Evolutionary conservation across 2,113 vertebrate species (phyloP).

Genomic region (Hypocryptadius cinnamomeus): DNA sequence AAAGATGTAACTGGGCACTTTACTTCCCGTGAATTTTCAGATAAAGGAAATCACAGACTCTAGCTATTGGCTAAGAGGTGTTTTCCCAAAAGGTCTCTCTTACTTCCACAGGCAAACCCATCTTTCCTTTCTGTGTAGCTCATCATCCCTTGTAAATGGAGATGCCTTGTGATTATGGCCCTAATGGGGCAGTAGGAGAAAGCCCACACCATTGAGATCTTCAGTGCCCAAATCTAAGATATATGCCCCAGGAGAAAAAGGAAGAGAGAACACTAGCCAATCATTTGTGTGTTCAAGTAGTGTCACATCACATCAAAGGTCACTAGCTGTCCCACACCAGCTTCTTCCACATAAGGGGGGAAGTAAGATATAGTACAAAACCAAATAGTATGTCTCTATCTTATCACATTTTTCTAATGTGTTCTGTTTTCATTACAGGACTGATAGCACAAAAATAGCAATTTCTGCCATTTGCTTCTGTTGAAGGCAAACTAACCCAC

Average conservation of each 20-base stretch:
- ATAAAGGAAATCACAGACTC: background rate
- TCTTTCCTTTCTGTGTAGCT: background rate
- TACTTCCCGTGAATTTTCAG: background rate
- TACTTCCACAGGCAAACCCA: background rate
- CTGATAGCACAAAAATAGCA: background rate
- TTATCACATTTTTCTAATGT: background rate
- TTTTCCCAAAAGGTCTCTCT: background rate
- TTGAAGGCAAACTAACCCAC: background rate
- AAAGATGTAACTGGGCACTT: background rate
- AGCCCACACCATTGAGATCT: background rate
- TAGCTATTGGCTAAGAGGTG: background rate
- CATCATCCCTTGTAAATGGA: background rate
- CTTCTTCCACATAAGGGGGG: background rate
- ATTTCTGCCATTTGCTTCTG: background rate
- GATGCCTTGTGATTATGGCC: background rate
- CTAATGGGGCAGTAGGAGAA: background rate
- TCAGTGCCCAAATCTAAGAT: background rate
- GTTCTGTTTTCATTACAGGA: background rate
- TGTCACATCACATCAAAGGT: background rate
- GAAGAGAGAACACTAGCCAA: background rate
- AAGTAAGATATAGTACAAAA: background rate
- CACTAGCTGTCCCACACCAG: background rate
- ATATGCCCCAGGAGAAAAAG: background rate
- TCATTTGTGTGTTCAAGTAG: background rate
- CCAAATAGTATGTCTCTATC: background rate